These are phyloP conservation scores for Labroides dimidiatus DNA, from an alignment of 2,797 vertebrate species.

Conservation along the genomic window DNA sequence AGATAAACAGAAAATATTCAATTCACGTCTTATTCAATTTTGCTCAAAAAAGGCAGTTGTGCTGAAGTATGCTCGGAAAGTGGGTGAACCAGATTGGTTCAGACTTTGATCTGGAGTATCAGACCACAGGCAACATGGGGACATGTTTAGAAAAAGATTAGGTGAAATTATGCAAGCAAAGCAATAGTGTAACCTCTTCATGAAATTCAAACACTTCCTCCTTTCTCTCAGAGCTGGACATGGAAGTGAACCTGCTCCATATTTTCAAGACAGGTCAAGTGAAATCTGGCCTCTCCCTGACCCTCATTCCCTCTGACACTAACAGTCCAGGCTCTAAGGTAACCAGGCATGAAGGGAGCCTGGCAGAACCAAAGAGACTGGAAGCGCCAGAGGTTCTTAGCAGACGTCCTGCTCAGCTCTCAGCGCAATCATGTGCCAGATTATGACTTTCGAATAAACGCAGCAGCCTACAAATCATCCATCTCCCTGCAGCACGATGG, in stretches of 20 bases:
- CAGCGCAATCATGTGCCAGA: constrained; percentile 72
- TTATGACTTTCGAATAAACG: constrained; percentile 67
- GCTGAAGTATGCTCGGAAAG: constrained; percentile 70
- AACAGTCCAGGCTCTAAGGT: constrained; percentile 76
- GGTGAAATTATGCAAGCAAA: constrained; percentile 40
- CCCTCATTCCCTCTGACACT: constrained; percentile 74
- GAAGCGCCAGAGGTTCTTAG: constrained; percentile 48
- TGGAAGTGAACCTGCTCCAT: constrained; percentile 60
- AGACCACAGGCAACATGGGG: constrained; percentile 33
- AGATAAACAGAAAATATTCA: constrained; percentile 83
- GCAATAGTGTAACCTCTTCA: constrained; percentile 51
- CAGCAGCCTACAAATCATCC: constrained; percentile 60
- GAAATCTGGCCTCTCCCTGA: constrained; percentile 77
- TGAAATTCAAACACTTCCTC: constrained; percentile 20
- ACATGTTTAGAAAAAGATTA: constrained; percentile 40
- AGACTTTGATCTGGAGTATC: constrained; percentile 62
- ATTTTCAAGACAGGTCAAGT: constrained; percentile 67
- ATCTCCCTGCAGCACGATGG: constrained; percentile 39
- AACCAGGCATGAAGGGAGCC: constrained; percentile 80
- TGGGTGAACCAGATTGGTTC: constrained; percentile 74
- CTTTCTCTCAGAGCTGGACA: constrained; percentile 29
- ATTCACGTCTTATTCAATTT: constrained; percentile 82
- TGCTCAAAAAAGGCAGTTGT: constrained; percentile 74
- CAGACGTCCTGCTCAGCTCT: constrained; percentile 66
- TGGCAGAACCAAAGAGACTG: constrained; percentile 62